Conservation (phyloP, 2,888 invertebrate genomes). For the Cerastis rubricosa region DNA sequence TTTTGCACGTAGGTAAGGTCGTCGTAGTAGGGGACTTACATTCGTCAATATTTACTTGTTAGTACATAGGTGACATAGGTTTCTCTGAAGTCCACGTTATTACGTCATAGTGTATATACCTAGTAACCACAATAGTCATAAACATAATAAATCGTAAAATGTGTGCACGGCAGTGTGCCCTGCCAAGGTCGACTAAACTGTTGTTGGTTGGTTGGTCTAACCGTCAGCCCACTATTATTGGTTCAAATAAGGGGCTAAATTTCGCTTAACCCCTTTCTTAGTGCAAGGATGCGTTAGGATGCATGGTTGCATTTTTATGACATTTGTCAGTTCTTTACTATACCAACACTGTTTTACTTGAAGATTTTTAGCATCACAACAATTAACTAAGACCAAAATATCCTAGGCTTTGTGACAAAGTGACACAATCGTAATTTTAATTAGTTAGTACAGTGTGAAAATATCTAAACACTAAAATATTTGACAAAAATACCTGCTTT, state of each 20-base stretch:
- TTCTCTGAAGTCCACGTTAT: slow-evolving; percentile 40
- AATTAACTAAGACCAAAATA: neutral
- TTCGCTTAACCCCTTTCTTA: neutral
- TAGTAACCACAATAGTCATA: slow-evolving; percentile 34
- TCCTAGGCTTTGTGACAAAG: neutral
- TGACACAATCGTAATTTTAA: neutral
- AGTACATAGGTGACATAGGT: slow-evolving; percentile 24
- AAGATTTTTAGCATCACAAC: neutral
- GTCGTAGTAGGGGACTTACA: no score
- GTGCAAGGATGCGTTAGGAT: no score
- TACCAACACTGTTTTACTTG: neutral
- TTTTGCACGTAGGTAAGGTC: slow-evolving; percentile 44
- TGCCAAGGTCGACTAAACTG: slow-evolving; percentile 25
- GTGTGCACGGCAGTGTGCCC: slow-evolving; percentile 20
- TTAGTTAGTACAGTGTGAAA: slow-evolving; percentile 19
- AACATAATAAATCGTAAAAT: slow-evolving; percentile 22
- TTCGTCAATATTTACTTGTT: slow-evolving; percentile 30
- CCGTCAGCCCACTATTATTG: neutral
- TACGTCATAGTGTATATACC: slow-evolving; percentile 34
- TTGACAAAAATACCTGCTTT: slow-evolving; percentile 21
- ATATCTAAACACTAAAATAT: slow-evolving; percentile 7
- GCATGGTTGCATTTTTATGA: neutral
- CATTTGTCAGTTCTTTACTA: neutral
- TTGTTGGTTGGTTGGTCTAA: neutral
- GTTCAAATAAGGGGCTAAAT: neutral